Base-by-base conservation (phyloP, 2,888 invertebrate genomes). In the Halocaridina rubra region DNA sequence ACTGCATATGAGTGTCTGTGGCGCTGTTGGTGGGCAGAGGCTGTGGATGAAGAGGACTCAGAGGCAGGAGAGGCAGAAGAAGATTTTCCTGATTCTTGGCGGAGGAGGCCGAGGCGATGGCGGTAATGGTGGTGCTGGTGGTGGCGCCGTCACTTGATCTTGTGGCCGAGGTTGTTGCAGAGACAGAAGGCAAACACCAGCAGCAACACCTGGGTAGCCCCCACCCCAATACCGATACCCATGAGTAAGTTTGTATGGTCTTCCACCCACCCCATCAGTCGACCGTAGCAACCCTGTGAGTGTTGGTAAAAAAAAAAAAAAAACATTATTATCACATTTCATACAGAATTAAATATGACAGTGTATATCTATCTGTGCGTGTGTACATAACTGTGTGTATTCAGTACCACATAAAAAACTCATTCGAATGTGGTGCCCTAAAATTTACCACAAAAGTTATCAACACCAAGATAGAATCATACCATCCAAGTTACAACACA, bases 261-360 rank as follows among this genome's bases (percentile, higher is more conserved):
- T 46, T 84, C 74, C 59, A 84, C 53, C 84, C 84, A 84, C 79
- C 74, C 61, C 84, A 80, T 84, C 84, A 84, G 84, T 84, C 84
- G 72, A 84, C 84, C 84, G 84, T 84, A 84, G 84, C 84, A 84
- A 84, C 84, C 84, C 84, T 84, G 57, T 16, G 53, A 10, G 16
- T 53, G 16, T 16, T n/a, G n/a, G n/a, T n/a, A n/a, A n/a, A n/a
- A n/a, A n/a, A n/a, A n/a, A n/a, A n/a, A n/a, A n/a, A n/a, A n/a
- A n/a, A n/a, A n/a, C n/a, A n/a, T n/a, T n/a, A n/a, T n/a, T n/a
- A n/a, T n/a, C n/a, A n/a, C n/a, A n/a, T n/a, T n/a, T n/a, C n/a
- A n/a, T n/a, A n/a, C n/a, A n/a, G n/a, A n/a, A n/a, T n/a, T n/a
- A n/a, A n/a, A n/a, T n/a, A n/a, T n/a, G n/a, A n/a, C n/a, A n/a